Evolutionary conservation across 2,113 vertebrate species (phyloP).

Genomic region (Corynorhinus townsendii): DNA sequence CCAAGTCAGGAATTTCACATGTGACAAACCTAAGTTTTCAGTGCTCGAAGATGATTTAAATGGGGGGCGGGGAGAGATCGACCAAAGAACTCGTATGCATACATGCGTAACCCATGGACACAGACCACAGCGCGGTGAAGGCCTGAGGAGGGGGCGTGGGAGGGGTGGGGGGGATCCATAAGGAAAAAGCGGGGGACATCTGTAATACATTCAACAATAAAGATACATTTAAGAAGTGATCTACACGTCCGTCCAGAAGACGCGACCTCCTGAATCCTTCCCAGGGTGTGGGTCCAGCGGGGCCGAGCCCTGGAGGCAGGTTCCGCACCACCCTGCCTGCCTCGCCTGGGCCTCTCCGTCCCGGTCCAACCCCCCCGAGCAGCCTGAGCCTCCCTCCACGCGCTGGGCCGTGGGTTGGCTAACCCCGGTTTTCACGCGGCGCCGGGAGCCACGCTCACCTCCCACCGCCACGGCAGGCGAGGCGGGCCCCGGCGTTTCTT

Average conservation of each 20-base stretch:
- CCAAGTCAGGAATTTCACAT: slow-evolving; percentile 1
- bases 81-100: no score
- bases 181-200: no score
- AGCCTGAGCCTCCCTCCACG: accelerated
- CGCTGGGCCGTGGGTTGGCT: accelerated
- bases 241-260: accelerated
- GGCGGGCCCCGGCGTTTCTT: no score
- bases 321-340: accelerated
- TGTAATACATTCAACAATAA: no score
- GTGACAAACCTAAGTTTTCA: not conserved
- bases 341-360: not conserved
- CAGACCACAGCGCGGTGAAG: no score
- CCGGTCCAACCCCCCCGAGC: no score
- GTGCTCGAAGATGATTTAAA: not conserved
- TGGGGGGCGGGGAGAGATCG: no score
- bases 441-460: accelerated
- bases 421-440: accelerated
- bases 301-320: not conserved
- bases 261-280: accelerated
- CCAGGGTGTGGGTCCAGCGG: accelerated
- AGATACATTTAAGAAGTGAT: not conserved
- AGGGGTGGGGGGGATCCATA: no score
- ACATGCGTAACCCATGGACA: no score
- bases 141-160: no score
- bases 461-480: accelerated